phyloP scores from a whole-genome alignment of 92 coral and sea anemone species.

The Phymanthus crucifer region DNA sequence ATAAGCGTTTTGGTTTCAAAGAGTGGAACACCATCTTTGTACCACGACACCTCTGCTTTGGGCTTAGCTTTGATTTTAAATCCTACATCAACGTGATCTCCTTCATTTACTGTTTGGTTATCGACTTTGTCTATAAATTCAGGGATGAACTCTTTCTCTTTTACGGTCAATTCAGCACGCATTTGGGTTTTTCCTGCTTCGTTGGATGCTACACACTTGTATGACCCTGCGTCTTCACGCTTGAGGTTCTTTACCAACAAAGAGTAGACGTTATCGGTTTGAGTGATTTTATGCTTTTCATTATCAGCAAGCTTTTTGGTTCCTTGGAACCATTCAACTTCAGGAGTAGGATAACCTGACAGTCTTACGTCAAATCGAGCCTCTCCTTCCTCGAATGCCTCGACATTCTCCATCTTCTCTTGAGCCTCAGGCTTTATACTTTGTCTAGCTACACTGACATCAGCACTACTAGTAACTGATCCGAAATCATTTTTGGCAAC shows the following conservation, averaged over 20 bases:
- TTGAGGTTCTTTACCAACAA: conserved; percentile 63
- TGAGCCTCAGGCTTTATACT: conserved; percentile 44
- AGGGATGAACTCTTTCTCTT: conserved; percentile 67
- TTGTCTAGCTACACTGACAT: conserved; percentile 22
- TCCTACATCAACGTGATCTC: conserved; percentile 59
- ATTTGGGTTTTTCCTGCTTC: conserved; percentile 68
- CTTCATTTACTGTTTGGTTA: conserved; percentile 62
- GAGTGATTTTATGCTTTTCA: conserved; percentile 59
- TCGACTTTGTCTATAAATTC: conserved; percentile 62
- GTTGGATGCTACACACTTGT: conserved; percentile 81
- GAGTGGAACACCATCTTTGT: conserved; percentile 75
- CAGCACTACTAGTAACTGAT: conserved; percentile 4
- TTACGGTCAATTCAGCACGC: conserved; percentile 62
- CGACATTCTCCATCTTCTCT: conserved; percentile 47
- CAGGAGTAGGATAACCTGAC: conserved; percentile 67
- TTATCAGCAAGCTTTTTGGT: conserved; percentile 58
- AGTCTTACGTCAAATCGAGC: conserved; percentile 72
- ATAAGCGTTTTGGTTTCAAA: conserved; percentile 67
- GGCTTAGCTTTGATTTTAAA: conserved; percentile 82
- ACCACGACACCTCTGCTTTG: conserved; percentile 89
- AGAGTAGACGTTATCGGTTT: conserved; percentile 61
- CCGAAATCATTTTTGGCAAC: conserved; percentile 48
- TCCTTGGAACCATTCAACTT: conserved; percentile 83
- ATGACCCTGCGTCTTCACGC: conserved; percentile 69
- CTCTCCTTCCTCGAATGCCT: conserved; percentile 56